A percentile compares a stretch with the other conserved stretches of the same genome.
Conservation (phyloP, 2,888 invertebrate genomes). For the Drepana falcataria region DNA sequence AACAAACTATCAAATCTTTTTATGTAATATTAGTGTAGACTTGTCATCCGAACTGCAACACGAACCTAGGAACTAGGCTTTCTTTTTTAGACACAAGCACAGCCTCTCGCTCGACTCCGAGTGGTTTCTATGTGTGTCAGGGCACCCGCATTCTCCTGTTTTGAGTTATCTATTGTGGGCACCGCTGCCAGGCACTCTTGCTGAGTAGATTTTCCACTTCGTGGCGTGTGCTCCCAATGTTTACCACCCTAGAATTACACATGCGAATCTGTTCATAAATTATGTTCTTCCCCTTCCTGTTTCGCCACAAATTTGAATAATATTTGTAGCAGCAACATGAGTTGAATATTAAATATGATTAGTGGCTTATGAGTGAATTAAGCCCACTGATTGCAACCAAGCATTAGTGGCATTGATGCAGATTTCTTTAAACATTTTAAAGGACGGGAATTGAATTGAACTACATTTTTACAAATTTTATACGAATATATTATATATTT, state of each 20-base stretch:
- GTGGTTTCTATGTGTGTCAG: slow-evolving; percentile 19
- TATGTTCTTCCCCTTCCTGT: too few species aligned
- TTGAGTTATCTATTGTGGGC: slow-evolving; percentile 30
- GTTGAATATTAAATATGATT: too few species aligned
- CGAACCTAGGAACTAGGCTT: slow-evolving; percentile 9
- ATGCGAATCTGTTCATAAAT: neutral
- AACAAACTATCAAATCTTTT: too few species aligned
- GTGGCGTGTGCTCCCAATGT: neutral
- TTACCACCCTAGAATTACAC: neutral
- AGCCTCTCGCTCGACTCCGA: slow-evolving; percentile 10
- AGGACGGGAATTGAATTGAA: too few species aligned
- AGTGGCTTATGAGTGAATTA: too few species aligned
- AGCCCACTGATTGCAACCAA: too few species aligned
- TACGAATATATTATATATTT: too few species aligned
- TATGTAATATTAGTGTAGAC: neutral
- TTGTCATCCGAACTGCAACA: neutral
- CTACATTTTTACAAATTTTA: too few species aligned
- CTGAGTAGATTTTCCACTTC: slow-evolving; percentile 1
- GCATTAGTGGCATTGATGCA: too few species aligned
- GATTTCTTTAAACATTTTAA: too few species aligned
- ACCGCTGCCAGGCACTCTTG: neutral
- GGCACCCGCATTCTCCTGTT: slow-evolving; percentile 35
- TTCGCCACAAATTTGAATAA: too few species aligned
- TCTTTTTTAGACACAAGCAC: slow-evolving; percentile 11
- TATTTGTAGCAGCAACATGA: too few species aligned